phyloP scores from a whole-genome alignment of 2,888 invertebrate species.

The Catonia carolina region DNA sequence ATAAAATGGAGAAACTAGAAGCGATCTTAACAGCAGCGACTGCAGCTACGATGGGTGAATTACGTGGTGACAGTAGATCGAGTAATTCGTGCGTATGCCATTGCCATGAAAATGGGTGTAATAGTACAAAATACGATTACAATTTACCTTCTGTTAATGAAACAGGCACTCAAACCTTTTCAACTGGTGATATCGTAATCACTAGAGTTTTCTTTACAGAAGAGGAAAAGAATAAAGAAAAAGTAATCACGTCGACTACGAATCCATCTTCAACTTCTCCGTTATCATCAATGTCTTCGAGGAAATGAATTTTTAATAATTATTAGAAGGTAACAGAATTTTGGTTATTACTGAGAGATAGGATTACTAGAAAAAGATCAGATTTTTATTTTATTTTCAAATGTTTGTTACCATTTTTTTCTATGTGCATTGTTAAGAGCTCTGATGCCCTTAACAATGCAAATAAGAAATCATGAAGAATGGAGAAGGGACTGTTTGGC shows the following conservation, averaged over 20 bases:
- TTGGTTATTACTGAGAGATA: too few relatives aligned
- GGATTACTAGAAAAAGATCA: too few relatives aligned
- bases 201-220: conserved; percentile 67
- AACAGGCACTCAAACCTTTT: conserved; percentile 74
- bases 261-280: too few relatives aligned
- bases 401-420: too few relatives aligned
- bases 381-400: too few relatives aligned
- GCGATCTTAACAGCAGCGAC: conserved; percentile 77
- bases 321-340: too few relatives aligned
- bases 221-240: conserved; percentile 52
- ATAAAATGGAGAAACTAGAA: conserved; percentile 80
- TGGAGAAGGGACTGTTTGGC: too few relatives aligned
- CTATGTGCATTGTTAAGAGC: too few relatives aligned
- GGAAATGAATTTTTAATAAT: too few relatives aligned
- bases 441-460: too few relatives aligned
- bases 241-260: conserved; percentile 40
- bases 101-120: conserved; percentile 48
- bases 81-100: conserved; percentile 50
- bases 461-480: too few relatives aligned
- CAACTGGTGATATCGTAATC: conserved; percentile 88
- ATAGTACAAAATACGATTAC: background rate
- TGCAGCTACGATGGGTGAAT: conserved; percentile 35
- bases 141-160: conserved; percentile 40
- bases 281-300: too few relatives aligned
- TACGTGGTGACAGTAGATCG: conserved; percentile 45